Conservation (phyloP, 2,888 invertebrate genomes). For the Erebia ligea region DNA sequence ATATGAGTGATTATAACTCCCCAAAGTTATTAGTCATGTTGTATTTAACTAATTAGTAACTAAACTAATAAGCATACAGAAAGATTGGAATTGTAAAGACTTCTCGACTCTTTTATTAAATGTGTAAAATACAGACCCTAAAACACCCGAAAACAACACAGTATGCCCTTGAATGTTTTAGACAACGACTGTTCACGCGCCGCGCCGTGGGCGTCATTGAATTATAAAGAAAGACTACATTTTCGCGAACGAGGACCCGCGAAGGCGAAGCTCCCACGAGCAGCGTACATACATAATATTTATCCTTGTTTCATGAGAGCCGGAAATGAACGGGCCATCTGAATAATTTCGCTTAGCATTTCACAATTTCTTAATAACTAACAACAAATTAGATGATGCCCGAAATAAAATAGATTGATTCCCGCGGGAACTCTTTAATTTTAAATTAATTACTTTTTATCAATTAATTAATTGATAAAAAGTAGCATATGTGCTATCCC, state of each 20-base stretch:
- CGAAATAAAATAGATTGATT: too few relatives aligned
- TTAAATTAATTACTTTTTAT: too few relatives aligned
- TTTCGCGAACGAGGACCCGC: conserved; percentile 52
- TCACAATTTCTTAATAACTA: too few relatives aligned
- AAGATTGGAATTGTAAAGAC: not conserved
- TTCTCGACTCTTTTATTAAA: not conserved
- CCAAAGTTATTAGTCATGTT: too few relatives aligned
- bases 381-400: too few relatives aligned
- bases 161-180: conserved; percentile 67
- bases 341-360: conserved; percentile 32
- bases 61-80: not conserved
- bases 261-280: conserved; percentile 19
- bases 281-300: conserved; percentile 72
- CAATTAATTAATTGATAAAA: too few relatives aligned
- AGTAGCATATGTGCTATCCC: too few relatives aligned
- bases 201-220: conserved; percentile 73
- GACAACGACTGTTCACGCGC: conserved; percentile 66
- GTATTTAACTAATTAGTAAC: not conserved
- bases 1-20: too few relatives aligned
- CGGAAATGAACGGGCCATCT: conserved; percentile 28
- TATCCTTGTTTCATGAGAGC: conserved; percentile 29
- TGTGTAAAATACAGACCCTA: not conserved
- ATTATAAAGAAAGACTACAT: conserved; percentile 70
- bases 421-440: too few relatives aligned
- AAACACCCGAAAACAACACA: conserved; percentile 25